Conservation (phyloP, 2,797 vertebrate species). For the Mormyrus hasselquistii region DNA sequence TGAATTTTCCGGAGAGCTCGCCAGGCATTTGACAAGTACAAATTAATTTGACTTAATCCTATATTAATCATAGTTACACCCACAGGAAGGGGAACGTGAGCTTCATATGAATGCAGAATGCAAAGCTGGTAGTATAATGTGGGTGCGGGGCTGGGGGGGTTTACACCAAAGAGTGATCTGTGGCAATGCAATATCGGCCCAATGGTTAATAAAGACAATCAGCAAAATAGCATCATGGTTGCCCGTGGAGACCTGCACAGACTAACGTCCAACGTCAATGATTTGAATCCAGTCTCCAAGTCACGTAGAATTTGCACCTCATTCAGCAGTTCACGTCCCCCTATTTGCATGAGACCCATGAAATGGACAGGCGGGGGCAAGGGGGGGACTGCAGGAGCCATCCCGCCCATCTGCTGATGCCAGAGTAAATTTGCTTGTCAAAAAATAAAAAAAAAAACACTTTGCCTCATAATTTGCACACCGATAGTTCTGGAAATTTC, state of each 20-base stretch:
- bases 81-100: neutral
- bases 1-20: neutral
- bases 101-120: neutral
- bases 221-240: neutral
- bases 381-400: neutral
- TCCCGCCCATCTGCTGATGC: neutral
- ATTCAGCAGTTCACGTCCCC: neutral
- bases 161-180: neutral
- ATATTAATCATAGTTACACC: neutral
- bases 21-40: neutral
- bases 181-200: neutral
- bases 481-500: neutral
- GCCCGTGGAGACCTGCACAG: neutral
- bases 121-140: neutral
- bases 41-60: neutral
- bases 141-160: neutral
- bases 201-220: neutral
- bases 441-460: neutral
- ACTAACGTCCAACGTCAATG: neutral
- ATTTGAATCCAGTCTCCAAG: neutral
- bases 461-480: neutral
- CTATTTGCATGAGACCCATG: neutral
- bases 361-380: neutral
- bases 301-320: neutral
- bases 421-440: neutral